Evolutionary conservation across 2,888 invertebrate genomes (phyloP), one percentile per base, ranked within the genome.

Genomic region (Helleia helle): DNA sequence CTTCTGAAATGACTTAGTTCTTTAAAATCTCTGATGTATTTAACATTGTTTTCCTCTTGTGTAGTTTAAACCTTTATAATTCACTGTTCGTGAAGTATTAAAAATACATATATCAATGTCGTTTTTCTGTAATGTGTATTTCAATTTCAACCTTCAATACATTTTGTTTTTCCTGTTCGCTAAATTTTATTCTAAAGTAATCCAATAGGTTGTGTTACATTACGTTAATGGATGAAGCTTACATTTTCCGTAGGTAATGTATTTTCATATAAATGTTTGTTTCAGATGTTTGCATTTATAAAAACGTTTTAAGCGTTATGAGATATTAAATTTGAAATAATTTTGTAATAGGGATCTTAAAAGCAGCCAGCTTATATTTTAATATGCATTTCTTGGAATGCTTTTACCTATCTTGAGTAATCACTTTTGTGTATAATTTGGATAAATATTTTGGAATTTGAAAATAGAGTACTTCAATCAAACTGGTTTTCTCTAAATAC

Each of bases 171-270:
- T 30, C 24, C 39, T 9, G 7, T 14, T 34, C 22, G 18, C 14
- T 39, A 39, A 39, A 39, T 39, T 30, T 39, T 24, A 30, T 30
- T 39, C 29, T 30, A 39, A 39, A 39, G 39, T 39, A 39, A 30
- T 39, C 39, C 39, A 39, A 30, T 24, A 39, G 30, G 39, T 39
- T 28, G n/a, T 13, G 18, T 38, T 29, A 29, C 30, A 39, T 39
- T 30, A 39, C 24, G 24, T 12, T 39, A 39, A 39, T 39, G 39
- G 39, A 39, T n/a, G 39, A 11, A 30, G 39, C 39, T 24, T 28
- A 39, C 39, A 13, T 25, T 30, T 30, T 30, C 15, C 11, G 7
- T 15, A 5, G 24, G 14, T 24, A 31, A 31, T 39, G 25, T 39
- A 8, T 31, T 39, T 39, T 39, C 25, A 15, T 30, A 15, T n/a